Evolutionary conservation across 2,888 invertebrate species (phyloP).

Genomic region (Leptinotarsa juncta): DNA sequence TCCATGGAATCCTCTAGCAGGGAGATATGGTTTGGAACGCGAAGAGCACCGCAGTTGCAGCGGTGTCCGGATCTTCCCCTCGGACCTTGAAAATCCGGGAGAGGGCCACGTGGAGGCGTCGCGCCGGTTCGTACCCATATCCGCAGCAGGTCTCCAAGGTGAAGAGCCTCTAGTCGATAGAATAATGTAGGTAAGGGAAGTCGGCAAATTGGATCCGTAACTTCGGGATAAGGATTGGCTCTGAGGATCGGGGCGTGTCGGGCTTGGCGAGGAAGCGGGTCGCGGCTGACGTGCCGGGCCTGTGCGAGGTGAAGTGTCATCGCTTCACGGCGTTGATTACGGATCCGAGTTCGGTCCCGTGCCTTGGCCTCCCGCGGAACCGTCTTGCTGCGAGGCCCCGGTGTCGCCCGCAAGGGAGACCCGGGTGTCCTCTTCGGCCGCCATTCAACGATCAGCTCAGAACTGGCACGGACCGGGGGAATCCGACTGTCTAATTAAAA

Average conservation of each 20-base stretch:
- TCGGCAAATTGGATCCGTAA: slow-evolving; percentile 76
- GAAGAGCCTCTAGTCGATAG: slow-evolving; percentile 64
- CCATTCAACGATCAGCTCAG: no score
- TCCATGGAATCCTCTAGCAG: slow-evolving; percentile 69
- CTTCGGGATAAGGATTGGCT: slow-evolving; percentile 81
- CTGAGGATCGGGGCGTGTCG: slow-evolving; percentile 69
- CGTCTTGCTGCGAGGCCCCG: no score
- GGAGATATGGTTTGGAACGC: slow-evolving; percentile 56
- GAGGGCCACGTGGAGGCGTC: slow-evolving; percentile 56
- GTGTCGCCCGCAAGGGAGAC: no score
- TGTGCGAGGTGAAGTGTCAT: slow-evolving; percentile 64
- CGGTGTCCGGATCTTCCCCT: slow-evolving; percentile 66
- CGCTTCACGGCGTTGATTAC: slow-evolving; percentile 45
- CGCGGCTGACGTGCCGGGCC: slow-evolving; percentile 26
- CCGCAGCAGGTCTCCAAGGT: slow-evolving; percentile 74
- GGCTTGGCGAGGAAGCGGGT: slow-evolving; percentile 1
- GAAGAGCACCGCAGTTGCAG: slow-evolving; percentile 67
- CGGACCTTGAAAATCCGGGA: slow-evolving; percentile 59
- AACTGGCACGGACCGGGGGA: no score
- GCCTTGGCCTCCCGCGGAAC: slow-evolving; percentile 60
- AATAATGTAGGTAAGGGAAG: slow-evolving; percentile 68
- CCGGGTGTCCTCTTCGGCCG: no score
- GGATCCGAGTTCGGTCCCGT: slow-evolving; percentile 64
- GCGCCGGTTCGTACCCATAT: slow-evolving; percentile 42
- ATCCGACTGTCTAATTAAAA: no score